Evolutionary conservation across 1,140 invertebrate species (phyloP).

Genomic region (Zaprionus tsacasi): DNA sequence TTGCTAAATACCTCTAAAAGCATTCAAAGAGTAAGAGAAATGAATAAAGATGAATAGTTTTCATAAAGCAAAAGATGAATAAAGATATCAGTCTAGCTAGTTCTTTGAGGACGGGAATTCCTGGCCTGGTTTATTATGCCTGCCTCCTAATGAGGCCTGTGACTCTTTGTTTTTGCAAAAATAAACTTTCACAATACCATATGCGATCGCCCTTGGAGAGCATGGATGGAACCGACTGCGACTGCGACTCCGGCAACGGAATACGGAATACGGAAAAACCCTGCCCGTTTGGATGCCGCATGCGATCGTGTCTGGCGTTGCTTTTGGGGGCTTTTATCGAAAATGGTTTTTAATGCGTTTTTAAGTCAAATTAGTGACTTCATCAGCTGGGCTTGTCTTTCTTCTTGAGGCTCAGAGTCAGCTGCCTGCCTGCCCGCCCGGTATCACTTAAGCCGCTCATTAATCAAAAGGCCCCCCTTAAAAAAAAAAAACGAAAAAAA

Average conservation of each 20-base stretch:
- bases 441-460: slow-evolving; percentile 80
- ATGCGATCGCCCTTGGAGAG: not conserved
- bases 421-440: slow-evolving; percentile 21
- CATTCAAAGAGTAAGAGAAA: not conserved
- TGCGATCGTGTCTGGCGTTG: slow-evolving; percentile 18
- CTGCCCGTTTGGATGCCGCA: slow-evolving; percentile 39
- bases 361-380: slow-evolving; percentile 82
- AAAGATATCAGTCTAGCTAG: not conserved
- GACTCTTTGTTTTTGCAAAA: slow-evolving; percentile 47
- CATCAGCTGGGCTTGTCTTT: slow-evolving; percentile 67
- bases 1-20: not conserved
- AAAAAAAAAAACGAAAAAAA: not conserved
- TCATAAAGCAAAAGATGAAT: not conserved
- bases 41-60: not conserved
- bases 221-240: no score
- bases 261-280: slow-evolving; percentile 66
- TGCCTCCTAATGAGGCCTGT: slow-evolving; percentile 1
- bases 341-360: slow-evolving; percentile 82
- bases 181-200: slow-evolving; percentile 66
- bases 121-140: not conserved
- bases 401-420: slow-evolving; percentile 32
- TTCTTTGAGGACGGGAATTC: slow-evolving; percentile 4
- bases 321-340: slow-evolving; percentile 66
- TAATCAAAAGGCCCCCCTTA: slow-evolving; percentile 62
- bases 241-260: slow-evolving; percentile 29